Percentiles rank a stretch among this genome's conserved stretches.
Evolutionary conservation across 1,140 invertebrate species (phyloP).

Genomic region (Globodera ellingtonae): DNA sequence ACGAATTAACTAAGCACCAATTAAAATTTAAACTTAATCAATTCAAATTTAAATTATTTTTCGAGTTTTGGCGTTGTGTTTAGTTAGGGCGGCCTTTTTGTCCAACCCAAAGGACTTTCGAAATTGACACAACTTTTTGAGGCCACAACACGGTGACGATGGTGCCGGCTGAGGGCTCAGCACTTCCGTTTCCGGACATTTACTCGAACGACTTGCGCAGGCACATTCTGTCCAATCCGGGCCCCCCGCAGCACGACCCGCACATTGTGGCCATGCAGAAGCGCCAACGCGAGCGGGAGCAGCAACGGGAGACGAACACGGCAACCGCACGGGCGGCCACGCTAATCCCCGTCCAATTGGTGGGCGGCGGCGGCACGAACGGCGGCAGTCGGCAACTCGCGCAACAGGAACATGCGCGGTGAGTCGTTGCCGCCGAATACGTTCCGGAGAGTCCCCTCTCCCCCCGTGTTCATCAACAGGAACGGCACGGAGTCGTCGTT

Average conservation of each 20-base stretch:
- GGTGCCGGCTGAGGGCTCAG: slow-evolving; percentile 73
- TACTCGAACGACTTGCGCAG: slow-evolving; percentile 69
- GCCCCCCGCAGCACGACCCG: slow-evolving; percentile 35
- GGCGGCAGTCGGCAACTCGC: slow-evolving; percentile 1
- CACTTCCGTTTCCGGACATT: slow-evolving; percentile 76
- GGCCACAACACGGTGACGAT: slow-evolving; percentile 72
- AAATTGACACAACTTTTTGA: slow-evolving; percentile 21
- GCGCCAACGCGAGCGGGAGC: slow-evolving; percentile 37
- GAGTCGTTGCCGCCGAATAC: slow-evolving; percentile 30
- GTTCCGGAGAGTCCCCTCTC: neutral
- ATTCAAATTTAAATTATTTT: neutral
- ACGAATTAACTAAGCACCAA: too few relatives aligned
- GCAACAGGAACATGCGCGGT: slow-evolving; percentile 11
- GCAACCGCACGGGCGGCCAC: slow-evolving; percentile 13
- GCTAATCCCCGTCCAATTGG: slow-evolving; percentile 47
- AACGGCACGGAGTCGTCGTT: slow-evolving; percentile 27
- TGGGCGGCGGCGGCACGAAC: slow-evolving; percentile 26
- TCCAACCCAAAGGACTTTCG: neutral
- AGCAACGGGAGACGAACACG: slow-evolving; percentile 24
- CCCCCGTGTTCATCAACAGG: slow-evolving; percentile 19
- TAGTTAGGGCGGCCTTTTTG: neutral
- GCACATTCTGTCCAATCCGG: slow-evolving; percentile 39
- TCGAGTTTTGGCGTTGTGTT: too few relatives aligned
- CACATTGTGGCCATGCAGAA: slow-evolving; percentile 25
- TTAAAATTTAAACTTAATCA: too few relatives aligned